A percentile compares a stretch with the other conserved stretches of the same genome.
Conservation (phyloP, 2,797 vertebrate genomes). For the Erpetoichthys calabaricus region DNA sequence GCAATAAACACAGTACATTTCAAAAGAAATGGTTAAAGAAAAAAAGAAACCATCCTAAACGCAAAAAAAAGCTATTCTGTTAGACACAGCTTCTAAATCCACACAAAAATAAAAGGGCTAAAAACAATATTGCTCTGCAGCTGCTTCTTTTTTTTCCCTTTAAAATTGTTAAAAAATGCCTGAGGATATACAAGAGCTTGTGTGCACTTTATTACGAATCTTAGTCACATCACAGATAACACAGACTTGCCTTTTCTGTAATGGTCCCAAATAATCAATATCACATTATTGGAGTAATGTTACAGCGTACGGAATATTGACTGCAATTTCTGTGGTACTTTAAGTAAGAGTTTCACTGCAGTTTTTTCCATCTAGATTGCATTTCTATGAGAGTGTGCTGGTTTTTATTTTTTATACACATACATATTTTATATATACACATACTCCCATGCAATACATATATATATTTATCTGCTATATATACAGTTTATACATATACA, state of each 20-base stretch:
- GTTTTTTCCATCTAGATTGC: slow-evolving; percentile 28
- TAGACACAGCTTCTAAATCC: too few species aligned
- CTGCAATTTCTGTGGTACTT: slow-evolving; percentile 17
- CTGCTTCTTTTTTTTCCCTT: too few species aligned
- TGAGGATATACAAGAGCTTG: neutral
- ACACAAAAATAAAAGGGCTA: too few species aligned
- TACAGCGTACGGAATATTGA: slow-evolving; percentile 38
- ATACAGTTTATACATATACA: too few species aligned
- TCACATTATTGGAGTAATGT: slow-evolving; percentile 23
- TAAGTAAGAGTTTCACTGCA: slow-evolving; percentile 30
- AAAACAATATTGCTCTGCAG: too few species aligned
- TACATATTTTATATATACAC: slow-evolving; percentile 11
- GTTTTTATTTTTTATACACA: slow-evolving; percentile 16
- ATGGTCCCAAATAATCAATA: slow-evolving; percentile 30
- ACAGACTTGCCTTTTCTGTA: slow-evolving; percentile 19
- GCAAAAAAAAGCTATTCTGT: too few species aligned
- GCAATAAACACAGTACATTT: too few species aligned
- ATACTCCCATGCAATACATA: too few species aligned
- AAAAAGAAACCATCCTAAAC: too few species aligned
- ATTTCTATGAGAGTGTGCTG: slow-evolving; percentile 25
- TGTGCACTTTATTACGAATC: slow-evolving; percentile 26
- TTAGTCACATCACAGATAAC: slow-evolving; percentile 23
- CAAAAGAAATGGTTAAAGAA: too few species aligned
- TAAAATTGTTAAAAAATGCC: neutral
- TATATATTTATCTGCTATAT: too few species aligned